Base-by-base conservation (phyloP, 2,797 vertebrate species). In the Neosilurus hyrtlii region DNA sequence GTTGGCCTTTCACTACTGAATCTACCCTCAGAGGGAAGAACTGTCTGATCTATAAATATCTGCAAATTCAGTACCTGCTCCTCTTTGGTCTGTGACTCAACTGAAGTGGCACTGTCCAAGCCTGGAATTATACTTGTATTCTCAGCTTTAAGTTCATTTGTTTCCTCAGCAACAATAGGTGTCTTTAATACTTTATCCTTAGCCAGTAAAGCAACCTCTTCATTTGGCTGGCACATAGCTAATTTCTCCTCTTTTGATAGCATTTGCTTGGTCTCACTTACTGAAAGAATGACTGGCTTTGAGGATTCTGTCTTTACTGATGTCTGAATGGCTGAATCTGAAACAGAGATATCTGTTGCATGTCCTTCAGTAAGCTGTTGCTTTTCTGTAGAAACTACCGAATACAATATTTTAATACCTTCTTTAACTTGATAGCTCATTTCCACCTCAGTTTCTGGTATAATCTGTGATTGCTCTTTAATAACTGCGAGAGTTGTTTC, bases 341-440 rank as follows among this genome's bases (percentile, higher is more conserved):
- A 85, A 37, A 88, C 85, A 65, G 88, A 83, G n/a, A 96, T 70
- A 26, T 92, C 90, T 57, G 84, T 76, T 37, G 92, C 86, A 81
- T 95, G 94, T 37, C 89, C 92, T 52, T 94, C 94, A 63, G 88
- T 81, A 4, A 96, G 88, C 79, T 92, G 84, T 9, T 56, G 90
- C 54, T 93, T 93, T 76, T 95, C 94, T 35, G 90, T 82, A 74
- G 92, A 93, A 80, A 95, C 89, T 49, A 93, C 92, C 0, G 94
- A 92, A 79, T 95, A 95, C 68, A 95, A 89, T 83, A 94, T 94
- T 86, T 94, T 94, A 67, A 94, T 85, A 9, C 94, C 95, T 85
- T 96, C 95, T 80, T 92, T 94, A 9, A 94, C 92, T 82, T 91
- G 89, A 85, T 94, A 93, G 75, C 94, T 86, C 51, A 86, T 93